Evolutionary conservation across 1,140 invertebrate species (phyloP).

Genomic region (Papilio dardanus): DNA sequence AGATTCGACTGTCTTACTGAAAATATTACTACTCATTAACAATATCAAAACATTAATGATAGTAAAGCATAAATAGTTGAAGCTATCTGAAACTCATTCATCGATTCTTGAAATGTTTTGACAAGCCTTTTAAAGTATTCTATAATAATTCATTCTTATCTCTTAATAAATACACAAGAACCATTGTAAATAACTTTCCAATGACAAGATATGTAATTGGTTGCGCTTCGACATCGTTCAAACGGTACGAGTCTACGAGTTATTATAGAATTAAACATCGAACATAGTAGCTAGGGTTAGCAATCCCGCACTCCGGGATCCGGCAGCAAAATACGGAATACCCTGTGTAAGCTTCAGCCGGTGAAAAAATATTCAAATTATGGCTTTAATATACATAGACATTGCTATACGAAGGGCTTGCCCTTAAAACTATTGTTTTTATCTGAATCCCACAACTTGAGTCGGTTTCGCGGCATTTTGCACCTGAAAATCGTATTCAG

Average conservation of each 20-base stretch:
- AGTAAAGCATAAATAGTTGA: background rate
- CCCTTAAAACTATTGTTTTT: too few species aligned
- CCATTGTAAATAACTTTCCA: conserved; percentile 69
- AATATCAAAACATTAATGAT: background rate
- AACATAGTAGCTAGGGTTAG: conserved; percentile 31
- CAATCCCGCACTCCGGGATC: too few species aligned
- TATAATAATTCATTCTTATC: conserved; percentile 60
- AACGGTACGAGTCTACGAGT: conserved; percentile 48
- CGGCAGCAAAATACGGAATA: too few species aligned
- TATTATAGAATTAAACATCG: conserved; percentile 50
- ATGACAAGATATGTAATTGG: conserved; percentile 75
- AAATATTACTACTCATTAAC: too few species aligned
- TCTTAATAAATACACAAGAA: conserved; percentile 67
- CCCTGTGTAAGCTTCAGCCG: too few species aligned
- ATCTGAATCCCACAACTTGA: too few species aligned
- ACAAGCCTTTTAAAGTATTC: conserved; percentile 34
- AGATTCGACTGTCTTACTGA: too few species aligned
- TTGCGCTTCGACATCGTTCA: conserved; percentile 62
- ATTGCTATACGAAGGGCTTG: too few species aligned
- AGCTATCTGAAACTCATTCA: conserved; percentile 24
- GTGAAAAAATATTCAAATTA: too few species aligned
- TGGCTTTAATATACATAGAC: too few species aligned
- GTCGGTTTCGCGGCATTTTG: too few species aligned
- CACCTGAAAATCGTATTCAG: too few species aligned
- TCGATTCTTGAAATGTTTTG: conserved; percentile 41